Conservation (phyloP, 2,797 vertebrate genomes). For the Pseudomugil tenellus region DNA sequence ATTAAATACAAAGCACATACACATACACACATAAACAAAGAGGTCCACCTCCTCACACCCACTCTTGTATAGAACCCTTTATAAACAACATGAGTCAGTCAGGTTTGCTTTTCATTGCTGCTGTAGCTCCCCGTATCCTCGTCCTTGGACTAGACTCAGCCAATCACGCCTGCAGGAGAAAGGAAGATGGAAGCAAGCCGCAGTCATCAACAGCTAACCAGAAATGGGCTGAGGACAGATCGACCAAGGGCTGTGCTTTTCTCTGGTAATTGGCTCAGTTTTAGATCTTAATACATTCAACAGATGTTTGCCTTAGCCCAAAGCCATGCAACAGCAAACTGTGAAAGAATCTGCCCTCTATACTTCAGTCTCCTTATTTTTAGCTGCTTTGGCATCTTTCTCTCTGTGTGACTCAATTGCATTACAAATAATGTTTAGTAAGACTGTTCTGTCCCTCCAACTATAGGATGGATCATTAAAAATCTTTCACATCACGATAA, state of each 20-base stretch:
- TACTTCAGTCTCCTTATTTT: slow-evolving; percentile 55
- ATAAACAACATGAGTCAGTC: slow-evolving; percentile 75
- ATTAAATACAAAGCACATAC: slow-evolving; percentile 63
- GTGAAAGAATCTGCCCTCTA: slow-evolving; percentile 64
- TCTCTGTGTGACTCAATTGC: slow-evolving; percentile 36
- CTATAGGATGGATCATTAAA: slow-evolving; percentile 19
- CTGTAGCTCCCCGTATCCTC: slow-evolving; percentile 59
- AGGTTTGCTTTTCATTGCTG: slow-evolving; percentile 71
- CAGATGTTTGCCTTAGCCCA: slow-evolving; percentile 73
- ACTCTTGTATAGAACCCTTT: slow-evolving; percentile 71
- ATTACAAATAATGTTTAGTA: slow-evolving; percentile 23
- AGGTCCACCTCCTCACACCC: slow-evolving; percentile 81
- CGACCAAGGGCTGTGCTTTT: slow-evolving; percentile 66
- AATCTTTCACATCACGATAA: not conserved
- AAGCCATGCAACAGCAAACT: slow-evolving; percentile 61
- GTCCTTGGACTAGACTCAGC: slow-evolving; percentile 73
- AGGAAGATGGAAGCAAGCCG: slow-evolving; percentile 48
- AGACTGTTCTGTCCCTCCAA: slow-evolving; percentile 26
- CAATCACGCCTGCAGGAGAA: slow-evolving; percentile 55
- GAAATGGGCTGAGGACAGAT: slow-evolving; percentile 57
- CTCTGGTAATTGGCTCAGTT: slow-evolving; percentile 73
- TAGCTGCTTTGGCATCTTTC: slow-evolving; percentile 25
- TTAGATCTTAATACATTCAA: slow-evolving; percentile 71
- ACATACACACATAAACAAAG: slow-evolving; percentile 70
- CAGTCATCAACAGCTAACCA: slow-evolving; percentile 64